Base-by-base conservation (phyloP, 1,140 invertebrate genomes). In the Calycopis cecrops region DNA sequence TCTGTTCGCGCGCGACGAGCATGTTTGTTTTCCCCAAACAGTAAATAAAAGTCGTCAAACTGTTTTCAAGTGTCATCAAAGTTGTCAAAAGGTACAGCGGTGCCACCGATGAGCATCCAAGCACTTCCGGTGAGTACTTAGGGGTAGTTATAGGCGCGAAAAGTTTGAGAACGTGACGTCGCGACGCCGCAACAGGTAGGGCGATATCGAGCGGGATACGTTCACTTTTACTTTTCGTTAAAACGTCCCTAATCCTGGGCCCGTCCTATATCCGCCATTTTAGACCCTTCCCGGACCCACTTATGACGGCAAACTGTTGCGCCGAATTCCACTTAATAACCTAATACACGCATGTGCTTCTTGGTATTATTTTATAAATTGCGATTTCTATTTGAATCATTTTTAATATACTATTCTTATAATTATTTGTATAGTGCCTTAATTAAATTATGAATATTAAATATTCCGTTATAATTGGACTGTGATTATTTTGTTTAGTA, bases 141-240 rank as follows among this genome's bases (percentile, higher is more conserved):
- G n/a, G n/a, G n/a, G n/a, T n/a, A n/a, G 58, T 34, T 60, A 21
- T 65, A 57, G 61, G 70, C 71, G 69, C 65, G 67, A 72, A 79
- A 76, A 79, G 67, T 77, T 79, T 76, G 59, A 63, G 60, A 49
- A 48, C 53, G 53, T 35, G 47, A 28, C 57, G 65, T 63, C 62
- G 71, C 71, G 71, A 62, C 69, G 69, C 62, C 73, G 74, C 77
- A 79, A 79, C 77, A 77, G 73, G 77, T 77, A 74, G 69, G 65
- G 55, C 60, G 65, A 55, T 79, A 79, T 79, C 64, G 74, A 79
- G 68, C 74, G 73, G 38, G 67, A 73, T 71, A 64, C 66, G 67
- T 70, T 67, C 73, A 69, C 66, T 76, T 75, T 73, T 71, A 71
- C 71, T 71, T 76, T 73, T 70, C 67, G 67, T 67, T 69, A 65